Evolutionary conservation across 2,797 vertebrate genomes (phyloP).

Genomic region (Clarias laeviceps): DNA sequence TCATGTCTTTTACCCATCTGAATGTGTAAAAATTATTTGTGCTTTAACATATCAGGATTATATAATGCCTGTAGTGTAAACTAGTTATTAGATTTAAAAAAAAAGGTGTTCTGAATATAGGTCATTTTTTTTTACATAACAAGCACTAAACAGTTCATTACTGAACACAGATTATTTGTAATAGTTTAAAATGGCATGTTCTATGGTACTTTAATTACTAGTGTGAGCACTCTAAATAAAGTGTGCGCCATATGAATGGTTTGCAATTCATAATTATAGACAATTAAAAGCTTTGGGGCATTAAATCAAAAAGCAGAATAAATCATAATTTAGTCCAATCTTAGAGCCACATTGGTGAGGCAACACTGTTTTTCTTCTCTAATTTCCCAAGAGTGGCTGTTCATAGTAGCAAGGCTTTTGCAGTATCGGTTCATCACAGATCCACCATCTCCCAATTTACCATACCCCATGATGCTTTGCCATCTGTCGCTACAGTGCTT

Average conservation of each 20-base stretch:
- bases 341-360: neutral
- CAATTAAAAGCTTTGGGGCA: slow-evolving; percentile 7
- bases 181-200: neutral
- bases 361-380: slow-evolving; percentile 23
- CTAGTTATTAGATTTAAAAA: neutral
- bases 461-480: slow-evolving; percentile 78
- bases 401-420: slow-evolving; percentile 56
- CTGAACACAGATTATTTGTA: neutral
- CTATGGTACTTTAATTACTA: slow-evolving; percentile 2
- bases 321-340: slow-evolving; percentile 7
- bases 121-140: neutral
- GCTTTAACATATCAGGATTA: neutral
- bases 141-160: neutral
- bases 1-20: no score
- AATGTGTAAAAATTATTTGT: no score
- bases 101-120: neutral
- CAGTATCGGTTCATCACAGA: slow-evolving; percentile 63
- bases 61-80: neutral
- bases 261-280: slow-evolving; percentile 13
- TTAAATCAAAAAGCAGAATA: neutral
- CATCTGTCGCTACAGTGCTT: slow-evolving; percentile 78
- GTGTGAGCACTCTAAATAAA: neutral
- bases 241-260: slow-evolving; percentile 13
- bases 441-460: slow-evolving; percentile 70
- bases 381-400: slow-evolving; percentile 18